A percentile compares a stretch with the other conserved stretches of the same genome.
These are phyloP conservation scores for Macrobrachium rosenbergii DNA, from an alignment of 1,140 invertebrate species.

Conservation along the genomic window DNA sequence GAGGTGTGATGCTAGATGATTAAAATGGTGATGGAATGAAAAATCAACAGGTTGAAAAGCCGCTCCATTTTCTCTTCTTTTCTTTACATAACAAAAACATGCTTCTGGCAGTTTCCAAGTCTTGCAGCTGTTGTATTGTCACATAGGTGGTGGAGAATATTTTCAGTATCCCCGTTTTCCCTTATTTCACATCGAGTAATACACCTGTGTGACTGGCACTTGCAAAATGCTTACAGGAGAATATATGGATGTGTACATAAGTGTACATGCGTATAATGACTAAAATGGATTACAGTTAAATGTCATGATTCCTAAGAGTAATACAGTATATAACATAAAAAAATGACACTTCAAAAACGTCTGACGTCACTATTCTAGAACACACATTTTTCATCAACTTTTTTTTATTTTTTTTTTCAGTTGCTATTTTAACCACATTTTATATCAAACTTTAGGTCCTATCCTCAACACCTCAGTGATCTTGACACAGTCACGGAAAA, in stretches of 20 bases:
- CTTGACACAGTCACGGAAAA: no score
- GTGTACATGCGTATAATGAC: constrained; percentile 42
- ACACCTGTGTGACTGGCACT: constrained; percentile 57
- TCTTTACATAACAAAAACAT: constrained; percentile 41
- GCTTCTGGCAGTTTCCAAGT: constrained; percentile 46
- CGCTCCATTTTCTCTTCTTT: neutral
- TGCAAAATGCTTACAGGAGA: constrained; percentile 34
- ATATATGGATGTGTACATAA: constrained; percentile 33
- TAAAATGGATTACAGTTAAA: constrained; percentile 54
- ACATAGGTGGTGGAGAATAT: constrained; percentile 40
- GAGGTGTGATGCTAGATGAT: constrained; percentile 51
- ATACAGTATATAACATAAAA: constrained; percentile 61
- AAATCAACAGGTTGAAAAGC: constrained; percentile 42
- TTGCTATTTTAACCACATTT: neutral
- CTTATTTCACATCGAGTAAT: neutral
- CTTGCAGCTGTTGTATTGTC: constrained; percentile 37
- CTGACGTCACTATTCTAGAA: constrained; percentile 57
- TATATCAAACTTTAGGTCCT: no score
- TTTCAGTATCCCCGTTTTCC: constrained; percentile 29
- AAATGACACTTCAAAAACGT: constrained; percentile 55
- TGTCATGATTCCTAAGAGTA: constrained; percentile 61
- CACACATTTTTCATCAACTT: constrained; percentile 38
- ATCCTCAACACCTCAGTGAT: no score
- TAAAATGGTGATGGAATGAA: constrained; percentile 57
- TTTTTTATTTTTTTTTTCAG: constrained; percentile 4